Base-by-base conservation (phyloP, 2,888 invertebrate genomes). In the Eupithecia subumbrata region DNA sequence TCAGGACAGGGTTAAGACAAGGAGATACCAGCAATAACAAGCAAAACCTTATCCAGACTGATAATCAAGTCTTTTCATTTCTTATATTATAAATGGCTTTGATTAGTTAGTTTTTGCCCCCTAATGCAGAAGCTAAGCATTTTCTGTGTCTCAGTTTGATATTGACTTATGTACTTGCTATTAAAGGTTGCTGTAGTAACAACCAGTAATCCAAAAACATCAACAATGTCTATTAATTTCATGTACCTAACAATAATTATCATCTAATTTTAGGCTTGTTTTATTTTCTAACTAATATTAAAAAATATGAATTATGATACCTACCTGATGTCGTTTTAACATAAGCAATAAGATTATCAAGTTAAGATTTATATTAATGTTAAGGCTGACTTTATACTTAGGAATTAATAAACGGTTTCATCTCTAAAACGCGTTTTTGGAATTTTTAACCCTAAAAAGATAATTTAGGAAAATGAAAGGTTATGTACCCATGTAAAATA, bases 301-400 rank as follows among this genome's bases (percentile, higher is more conserved):
- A 30, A 30, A 63, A 63, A 63, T 18, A 37, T 66, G 4, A 40
- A 40, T 66, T 37, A 66, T 37, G 64, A 80, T 80, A 82, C 73
- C 78, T 69, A 82, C 74, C 77, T 69, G 71, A 78, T 40, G 67
- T 56, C 40, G 45, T 34, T 72, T 71, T 16, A 40, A 34, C n/a
- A 5, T 56, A 25, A 64, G 30, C 78, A 64, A 48, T 76, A 77
- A 77, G 71, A 76, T 76, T 80, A 76, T 68, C 77, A 73, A 79
- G 79, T 75, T 70, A 37, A n/a, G n/a, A 45, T 43, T 68, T 43
- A 68, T 40, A 71, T 77, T 79, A 71, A 76, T 83, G 80, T 81
- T 77, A 81, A 84, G 83, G 79, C 76, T 80, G 85, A 79, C 73
- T 85, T 85, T 86, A 77, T 85, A 85, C 75, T 77, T 78, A 74